Evolutionary conservation across 2,888 invertebrate species (phyloP), one percentile per base, ranked within the genome.

Genomic region (Lypha dubia): DNA sequence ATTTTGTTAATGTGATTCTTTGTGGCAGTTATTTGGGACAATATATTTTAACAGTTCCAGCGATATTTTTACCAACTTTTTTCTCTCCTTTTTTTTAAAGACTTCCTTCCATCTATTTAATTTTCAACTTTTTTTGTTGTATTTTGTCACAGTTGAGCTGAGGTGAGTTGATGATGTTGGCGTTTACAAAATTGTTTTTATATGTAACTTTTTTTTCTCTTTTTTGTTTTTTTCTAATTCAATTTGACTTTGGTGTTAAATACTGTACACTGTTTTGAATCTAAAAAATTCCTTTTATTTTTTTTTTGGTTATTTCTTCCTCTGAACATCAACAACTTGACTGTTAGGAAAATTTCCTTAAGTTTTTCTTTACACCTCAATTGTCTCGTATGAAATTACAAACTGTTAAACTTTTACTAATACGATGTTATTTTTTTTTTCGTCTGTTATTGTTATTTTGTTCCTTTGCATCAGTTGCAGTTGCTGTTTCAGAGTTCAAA

Each of bases 341-440:
- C 44, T 60, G 41, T 13, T 32, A 17, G 38, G 11, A 41, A 79
- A 79, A 73, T 65, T 79, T 79, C 62, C 51, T 51, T 56, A 28
- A 65, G 49, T 38, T 49, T 79, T 75, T 84, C 38, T 63, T 77
- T 81, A 81, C 84, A 84, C 84, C 81, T 84, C 84, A 81, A 82
- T 76, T 75, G 84, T 32, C 77, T 62, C 63, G 80, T 80, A 77
- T 84, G 86, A 86, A 85, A 85, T 86, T 79, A 77, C 82, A 80
- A 86, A 85, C 79, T 76, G 71, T 88, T 83, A 88, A 90, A 89
- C 90, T 90, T 89, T 90, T 90, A 89, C 90, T 88, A 89, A 89
- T 89, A 89, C 58, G 63, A 24, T 63, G 62, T 76, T 84, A 11
- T 32, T 49, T 28, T 65, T 77, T 51, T 68, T 73, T 44, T 17